A percentile compares a stretch with the other conserved stretches of the same genome.
Evolutionary conservation across 2,888 invertebrate species (phyloP).

Genomic region (Dascillus cervinus): DNA sequence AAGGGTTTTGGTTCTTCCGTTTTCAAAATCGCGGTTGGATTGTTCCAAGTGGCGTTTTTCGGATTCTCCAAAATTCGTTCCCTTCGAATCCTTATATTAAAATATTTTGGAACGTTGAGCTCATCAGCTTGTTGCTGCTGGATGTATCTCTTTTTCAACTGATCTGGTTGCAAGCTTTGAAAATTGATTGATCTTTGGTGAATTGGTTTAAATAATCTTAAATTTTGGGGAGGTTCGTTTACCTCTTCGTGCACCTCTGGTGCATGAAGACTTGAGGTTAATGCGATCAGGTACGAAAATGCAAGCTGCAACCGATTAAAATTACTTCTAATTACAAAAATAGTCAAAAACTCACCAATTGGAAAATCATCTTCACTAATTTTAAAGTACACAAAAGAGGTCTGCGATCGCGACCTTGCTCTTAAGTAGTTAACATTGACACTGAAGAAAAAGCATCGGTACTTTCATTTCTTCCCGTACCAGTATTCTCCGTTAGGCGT

Average conservation of each 20-base stretch:
- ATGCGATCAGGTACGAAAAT: too few species aligned
- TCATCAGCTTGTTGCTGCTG: slow-evolving; percentile 33
- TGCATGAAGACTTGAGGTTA: slow-evolving; percentile 5
- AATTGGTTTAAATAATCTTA: neutral
- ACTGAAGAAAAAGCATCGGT: slow-evolving; percentile 31
- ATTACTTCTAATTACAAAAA: too few species aligned
- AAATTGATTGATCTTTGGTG: neutral
- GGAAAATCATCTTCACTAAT: too few species aligned
- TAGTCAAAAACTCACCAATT: too few species aligned
- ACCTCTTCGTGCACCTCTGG: slow-evolving; percentile 26
- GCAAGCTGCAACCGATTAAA: too few species aligned
- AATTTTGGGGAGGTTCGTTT: slow-evolving; percentile 11
- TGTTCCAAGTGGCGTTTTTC: neutral
- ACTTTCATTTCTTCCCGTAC: slow-evolving; percentile 39
- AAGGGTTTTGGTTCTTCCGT: neutral
- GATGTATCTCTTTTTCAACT: slow-evolving; percentile 27
- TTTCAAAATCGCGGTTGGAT: neutral
- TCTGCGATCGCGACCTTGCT: slow-evolving; percentile 24
- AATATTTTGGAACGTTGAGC: slow-evolving; percentile 4
- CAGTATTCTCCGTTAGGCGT: too few species aligned
- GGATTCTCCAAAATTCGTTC: neutral
- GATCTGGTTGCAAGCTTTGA: slow-evolving; percentile 28
- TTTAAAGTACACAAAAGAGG: neutral
- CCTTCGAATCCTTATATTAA: neutral
- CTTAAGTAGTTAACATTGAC: slow-evolving; percentile 33